Percentiles rank a stretch among this genome's conserved stretches.
These are phyloP conservation scores for Biston stratarius DNA, from an alignment of 2,888 invertebrate genomes.

Conservation along the genomic window DNA sequence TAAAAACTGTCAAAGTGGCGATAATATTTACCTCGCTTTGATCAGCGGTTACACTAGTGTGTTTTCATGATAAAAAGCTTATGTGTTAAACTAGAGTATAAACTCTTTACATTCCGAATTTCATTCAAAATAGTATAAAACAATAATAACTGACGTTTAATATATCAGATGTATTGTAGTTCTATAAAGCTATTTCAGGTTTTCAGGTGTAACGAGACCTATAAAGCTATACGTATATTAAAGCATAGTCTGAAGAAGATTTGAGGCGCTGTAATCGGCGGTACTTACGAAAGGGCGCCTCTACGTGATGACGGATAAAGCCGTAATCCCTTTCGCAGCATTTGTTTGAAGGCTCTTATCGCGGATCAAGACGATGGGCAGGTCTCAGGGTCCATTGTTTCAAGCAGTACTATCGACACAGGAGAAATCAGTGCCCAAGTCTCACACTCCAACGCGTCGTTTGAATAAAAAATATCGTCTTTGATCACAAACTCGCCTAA, in stretches of 20 bases:
- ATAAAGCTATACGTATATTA: background rate
- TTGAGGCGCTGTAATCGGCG: conserved; percentile 36
- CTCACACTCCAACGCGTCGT: background rate
- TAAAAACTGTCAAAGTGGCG: too few species aligned
- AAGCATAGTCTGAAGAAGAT: background rate
- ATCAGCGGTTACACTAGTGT: too few species aligned
- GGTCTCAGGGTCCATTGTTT: conserved; percentile 46
- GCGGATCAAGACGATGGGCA: conserved; percentile 48
- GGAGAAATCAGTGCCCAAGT: conserved; percentile 9
- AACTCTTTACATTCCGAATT: too few species aligned
- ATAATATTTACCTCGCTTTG: too few species aligned
- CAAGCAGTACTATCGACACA: conserved; percentile 21
- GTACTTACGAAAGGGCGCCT: conserved; percentile 40
- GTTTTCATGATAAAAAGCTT: too few species aligned
- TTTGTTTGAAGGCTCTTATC: conserved; percentile 52
- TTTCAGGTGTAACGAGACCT: background rate
- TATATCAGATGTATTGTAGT: too few species aligned
- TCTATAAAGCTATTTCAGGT: too few species aligned
- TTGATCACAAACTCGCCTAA: too few species aligned
- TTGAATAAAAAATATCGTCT: too few species aligned
- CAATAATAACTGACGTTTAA: too few species aligned
- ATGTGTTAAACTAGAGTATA: too few species aligned
- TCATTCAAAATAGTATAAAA: too few species aligned
- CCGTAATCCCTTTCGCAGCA: conserved; percentile 52
- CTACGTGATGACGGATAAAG: conserved; percentile 46